Conservation (phyloP, 2,888 invertebrate genomes). For the Catocala sponsa region DNA sequence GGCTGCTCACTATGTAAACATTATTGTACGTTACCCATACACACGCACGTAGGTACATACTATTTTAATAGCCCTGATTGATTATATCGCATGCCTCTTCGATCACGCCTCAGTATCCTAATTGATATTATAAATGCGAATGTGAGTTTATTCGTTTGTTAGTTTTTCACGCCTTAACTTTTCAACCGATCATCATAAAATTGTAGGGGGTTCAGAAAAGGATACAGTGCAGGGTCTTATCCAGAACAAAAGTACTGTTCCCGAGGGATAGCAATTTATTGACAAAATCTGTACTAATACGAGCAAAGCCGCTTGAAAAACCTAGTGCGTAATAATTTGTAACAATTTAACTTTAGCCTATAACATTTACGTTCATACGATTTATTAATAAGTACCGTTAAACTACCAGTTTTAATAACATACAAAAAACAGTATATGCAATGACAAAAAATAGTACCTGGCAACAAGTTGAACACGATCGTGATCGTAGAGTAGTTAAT, state of each 20-base stretch:
- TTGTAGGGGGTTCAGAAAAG: too few relatives aligned
- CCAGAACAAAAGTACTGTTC: too few relatives aligned
- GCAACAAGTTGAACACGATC: background rate
- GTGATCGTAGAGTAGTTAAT: conserved; percentile 3
- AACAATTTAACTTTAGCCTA: conserved; percentile 28
- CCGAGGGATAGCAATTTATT: too few relatives aligned
- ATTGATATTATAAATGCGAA: too few relatives aligned
- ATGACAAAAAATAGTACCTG: too few relatives aligned
- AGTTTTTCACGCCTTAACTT: too few relatives aligned
- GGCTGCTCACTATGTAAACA: conserved; percentile 50
- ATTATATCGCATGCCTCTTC: conserved; percentile 43
- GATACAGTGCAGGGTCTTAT: too few relatives aligned
- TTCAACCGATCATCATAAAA: too few relatives aligned
- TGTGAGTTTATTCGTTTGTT: too few relatives aligned
- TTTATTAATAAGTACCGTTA: background rate
- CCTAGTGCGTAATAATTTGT: conserved; percentile 32
- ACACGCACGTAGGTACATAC: conserved; percentile 25
- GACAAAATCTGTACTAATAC: too few relatives aligned
- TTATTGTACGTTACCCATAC: conserved; percentile 20
- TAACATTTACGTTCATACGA: conserved; percentile 4
- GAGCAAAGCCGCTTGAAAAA: too few relatives aligned
- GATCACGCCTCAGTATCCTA: conserved; percentile 40
- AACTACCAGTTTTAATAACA: background rate
- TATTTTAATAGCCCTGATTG: conserved; percentile 55
- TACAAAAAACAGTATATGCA: background rate